Evolutionary conservation across 2,113 vertebrate genomes (phyloP).

Genomic region (Natator depressus): DNA sequence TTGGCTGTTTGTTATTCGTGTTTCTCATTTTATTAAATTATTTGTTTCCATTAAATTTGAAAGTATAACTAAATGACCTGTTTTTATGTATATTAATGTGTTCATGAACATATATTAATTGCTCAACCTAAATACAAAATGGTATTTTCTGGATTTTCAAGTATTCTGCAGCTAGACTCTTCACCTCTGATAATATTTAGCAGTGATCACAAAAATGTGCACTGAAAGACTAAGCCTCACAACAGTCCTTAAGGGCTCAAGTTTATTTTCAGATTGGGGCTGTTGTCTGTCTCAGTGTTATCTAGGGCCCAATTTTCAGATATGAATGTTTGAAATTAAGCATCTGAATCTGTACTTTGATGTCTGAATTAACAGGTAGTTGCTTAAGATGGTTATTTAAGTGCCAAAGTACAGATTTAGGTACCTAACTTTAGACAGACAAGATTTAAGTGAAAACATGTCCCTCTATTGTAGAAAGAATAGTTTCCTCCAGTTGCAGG

Average conservation of each 20-base stretch:
- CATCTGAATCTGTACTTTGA: background rate
- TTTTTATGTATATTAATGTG: background rate
- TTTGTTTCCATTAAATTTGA: background rate
- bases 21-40: background rate
- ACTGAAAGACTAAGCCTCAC: background rate
- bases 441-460: background rate
- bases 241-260: background rate
- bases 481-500: background rate
- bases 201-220: background rate
- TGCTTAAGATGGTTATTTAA: background rate
- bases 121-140: background rate
- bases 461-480: fast-evolving
- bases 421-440: background rate
- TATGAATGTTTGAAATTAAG: background rate
- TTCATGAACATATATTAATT: background rate
- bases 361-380: background rate
- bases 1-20: background rate
- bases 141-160: background rate
- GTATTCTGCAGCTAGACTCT: background rate
- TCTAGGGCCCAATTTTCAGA: background rate
- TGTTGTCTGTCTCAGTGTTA: background rate
- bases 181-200: background rate
- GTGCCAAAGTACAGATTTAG: background rate
- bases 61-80: fast-evolving
- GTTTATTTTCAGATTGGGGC: background rate